These are phyloP conservation scores for Spongia lamella DNA, from an alignment of 37 sponge, comb jelly and placozoan species.

Conservation along the genomic window DNA sequence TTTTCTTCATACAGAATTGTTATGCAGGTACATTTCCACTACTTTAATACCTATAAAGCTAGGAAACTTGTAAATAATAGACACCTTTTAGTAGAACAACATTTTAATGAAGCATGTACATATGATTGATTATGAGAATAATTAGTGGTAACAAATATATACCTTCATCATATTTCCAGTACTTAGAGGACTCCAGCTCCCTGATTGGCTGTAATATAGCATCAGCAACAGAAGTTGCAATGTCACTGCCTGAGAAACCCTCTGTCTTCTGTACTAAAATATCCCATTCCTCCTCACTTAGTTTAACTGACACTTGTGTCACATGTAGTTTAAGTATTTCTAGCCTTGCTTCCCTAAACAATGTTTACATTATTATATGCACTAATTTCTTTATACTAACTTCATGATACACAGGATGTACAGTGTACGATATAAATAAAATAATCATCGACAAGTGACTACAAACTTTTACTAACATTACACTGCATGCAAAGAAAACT, in stretches of 20 bases:
- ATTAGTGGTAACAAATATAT: no score
- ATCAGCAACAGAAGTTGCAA: constrained; percentile 65
- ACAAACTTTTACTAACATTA: neutral
- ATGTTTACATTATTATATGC: no score
- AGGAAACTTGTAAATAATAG: no score
- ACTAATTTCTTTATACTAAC: no score
- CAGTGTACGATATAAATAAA: neutral
- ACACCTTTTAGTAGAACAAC: constrained; percentile 3
- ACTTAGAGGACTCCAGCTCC: constrained; percentile 52
- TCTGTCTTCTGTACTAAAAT: constrained; percentile 47
- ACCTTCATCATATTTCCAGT: constrained; percentile 44
- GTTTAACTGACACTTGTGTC: neutral
- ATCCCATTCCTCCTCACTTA: constrained; percentile 60
- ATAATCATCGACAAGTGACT: neutral
- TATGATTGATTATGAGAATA: neutral
- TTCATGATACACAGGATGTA: no score
- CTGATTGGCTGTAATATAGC: constrained; percentile 74
- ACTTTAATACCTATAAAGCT: no score
- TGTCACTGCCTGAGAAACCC: constrained; percentile 84
- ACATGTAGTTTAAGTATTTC: constrained; percentile 30
- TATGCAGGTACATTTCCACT: no score
- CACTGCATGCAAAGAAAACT: no score
- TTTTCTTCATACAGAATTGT: no score
- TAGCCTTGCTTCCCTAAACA: constrained; percentile 33
- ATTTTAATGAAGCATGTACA: neutral